phyloP scores from a whole-genome alignment of 2,113 vertebrate genomes.

The Aix galericulata region DNA sequence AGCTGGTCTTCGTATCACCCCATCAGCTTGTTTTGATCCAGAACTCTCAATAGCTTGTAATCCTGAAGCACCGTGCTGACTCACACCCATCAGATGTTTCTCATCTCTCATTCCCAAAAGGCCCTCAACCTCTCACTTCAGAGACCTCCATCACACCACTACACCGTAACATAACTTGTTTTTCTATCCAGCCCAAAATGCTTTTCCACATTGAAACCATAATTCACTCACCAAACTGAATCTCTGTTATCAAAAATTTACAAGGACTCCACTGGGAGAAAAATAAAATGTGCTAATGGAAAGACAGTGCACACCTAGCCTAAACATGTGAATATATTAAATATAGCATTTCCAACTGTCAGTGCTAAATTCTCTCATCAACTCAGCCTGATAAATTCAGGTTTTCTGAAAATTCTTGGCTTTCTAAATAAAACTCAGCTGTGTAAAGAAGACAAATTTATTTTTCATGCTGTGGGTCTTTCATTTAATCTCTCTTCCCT shows the following conservation, averaged over 20 bases:
- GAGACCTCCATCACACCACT: background rate
- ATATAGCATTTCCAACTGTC: background rate
- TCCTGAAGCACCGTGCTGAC: background rate
- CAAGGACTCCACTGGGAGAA: background rate
- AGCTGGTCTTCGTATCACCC: accelerated
- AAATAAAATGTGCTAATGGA: background rate
- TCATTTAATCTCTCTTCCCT: background rate
- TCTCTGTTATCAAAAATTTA: background rate
- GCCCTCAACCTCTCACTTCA: background rate
- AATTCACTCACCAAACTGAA: background rate
- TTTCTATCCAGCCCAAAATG: background rate
- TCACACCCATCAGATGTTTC: background rate
- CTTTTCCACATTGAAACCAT: background rate
- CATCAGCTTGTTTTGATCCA: background rate
- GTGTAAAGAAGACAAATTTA: background rate
- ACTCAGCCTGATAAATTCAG: background rate
- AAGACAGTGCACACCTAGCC: accelerated
- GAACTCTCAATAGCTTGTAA: background rate
- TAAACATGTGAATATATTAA: background rate
- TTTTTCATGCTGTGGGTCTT: background rate
- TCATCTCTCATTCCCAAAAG: background rate
- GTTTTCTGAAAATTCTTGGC: background rate
- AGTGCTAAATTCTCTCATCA: background rate
- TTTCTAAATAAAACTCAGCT: background rate
- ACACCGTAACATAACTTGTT: background rate